Base-by-base conservation (phyloP, 2,888 invertebrate species). In the Calliopum simillimum region DNA sequence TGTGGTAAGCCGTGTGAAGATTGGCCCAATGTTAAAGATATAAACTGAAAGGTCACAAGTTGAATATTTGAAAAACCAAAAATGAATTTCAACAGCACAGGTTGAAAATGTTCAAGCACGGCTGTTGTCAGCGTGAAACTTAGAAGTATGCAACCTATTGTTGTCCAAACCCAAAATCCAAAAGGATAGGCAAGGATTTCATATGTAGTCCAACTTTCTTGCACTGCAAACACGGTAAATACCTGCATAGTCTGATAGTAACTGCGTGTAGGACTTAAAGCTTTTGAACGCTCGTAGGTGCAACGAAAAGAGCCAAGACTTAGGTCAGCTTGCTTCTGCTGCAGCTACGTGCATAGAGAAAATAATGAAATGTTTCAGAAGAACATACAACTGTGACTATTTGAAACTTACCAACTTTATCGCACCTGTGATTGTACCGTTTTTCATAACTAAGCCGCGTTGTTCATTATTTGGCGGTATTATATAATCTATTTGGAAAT, bases 181-280 rank as follows among this genome's bases (percentile, higher is more conserved):
- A 79, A 79, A 2, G 79, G 79, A 71, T 75, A 79, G 1, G 73
- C 64, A 14, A 79, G 68, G 21, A 77, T 77, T 55, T 77, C 75
- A 16, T 75, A 76, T 5, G 78, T 73, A 12, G 74, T 67, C 76
- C 76, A 79, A 5, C 73, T 69, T 49, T 74, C 71, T 0, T 53
- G 68, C 13, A 56, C 44, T 1, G 73, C 64, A 33, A 75, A 61
- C 1, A 78, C 74, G 0, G 75, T 73, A 58, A 73, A 76, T 0
- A 79, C 74, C 51, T 77, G 77, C 43, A 59, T 68, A 4, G 76
- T 75, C 61, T 78, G 78, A 59, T 79, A 75, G 46, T 73, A 76
- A 23, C 65, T 75, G 0, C 21, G 13, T 1, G 79, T 75, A 1
- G 76, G 61, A 55, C 68, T 79, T 3, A 77, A 65, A 0, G 58